These are phyloP conservation scores for Dione vanillae DNA, from an alignment of 2,888 invertebrate species.

Conservation along the genomic window DNA sequence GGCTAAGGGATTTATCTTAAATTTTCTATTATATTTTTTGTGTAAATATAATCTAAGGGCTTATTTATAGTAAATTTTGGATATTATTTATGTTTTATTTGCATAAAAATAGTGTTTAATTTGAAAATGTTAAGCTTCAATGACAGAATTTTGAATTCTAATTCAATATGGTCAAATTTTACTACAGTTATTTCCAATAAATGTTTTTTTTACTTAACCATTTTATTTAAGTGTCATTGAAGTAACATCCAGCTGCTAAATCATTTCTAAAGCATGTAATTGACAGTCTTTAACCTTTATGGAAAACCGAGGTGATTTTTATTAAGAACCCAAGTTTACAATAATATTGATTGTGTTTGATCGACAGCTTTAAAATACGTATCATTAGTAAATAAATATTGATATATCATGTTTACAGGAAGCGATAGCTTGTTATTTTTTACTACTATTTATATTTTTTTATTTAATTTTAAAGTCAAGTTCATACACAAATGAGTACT, in stretches of 20 bases:
- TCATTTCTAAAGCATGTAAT: slow-evolving; percentile 17
- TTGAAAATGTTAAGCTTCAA: too few species aligned
- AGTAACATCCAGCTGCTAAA: neutral
- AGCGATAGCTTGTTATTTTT: slow-evolving; percentile 1
- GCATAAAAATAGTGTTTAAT: too few species aligned
- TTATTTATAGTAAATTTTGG: neutral
- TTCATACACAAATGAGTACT: too few species aligned
- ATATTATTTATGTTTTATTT: neutral
- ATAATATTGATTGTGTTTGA: slow-evolving; percentile 48
- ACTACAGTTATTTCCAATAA: too few species aligned
- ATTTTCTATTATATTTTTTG: slow-evolving; percentile 18
- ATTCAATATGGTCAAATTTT: too few species aligned
- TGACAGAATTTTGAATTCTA: too few species aligned
- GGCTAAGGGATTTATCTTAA: slow-evolving; percentile 37
- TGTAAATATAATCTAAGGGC: neutral
- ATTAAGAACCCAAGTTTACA: slow-evolving; percentile 35
- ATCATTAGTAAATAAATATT: slow-evolving; percentile 45
- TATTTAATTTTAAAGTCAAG: neutral
- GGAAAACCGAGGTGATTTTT: slow-evolving; percentile 11
- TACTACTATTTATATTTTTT: neutral
- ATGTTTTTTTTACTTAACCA: neutral
- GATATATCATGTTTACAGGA: slow-evolving; percentile 24
- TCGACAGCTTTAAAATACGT: slow-evolving; percentile 48
- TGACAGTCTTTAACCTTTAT: slow-evolving; percentile 30
- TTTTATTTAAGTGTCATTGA: neutral